phyloP scores from a whole-genome alignment of 2,888 invertebrate species.

The Theretra japonica region DNA sequence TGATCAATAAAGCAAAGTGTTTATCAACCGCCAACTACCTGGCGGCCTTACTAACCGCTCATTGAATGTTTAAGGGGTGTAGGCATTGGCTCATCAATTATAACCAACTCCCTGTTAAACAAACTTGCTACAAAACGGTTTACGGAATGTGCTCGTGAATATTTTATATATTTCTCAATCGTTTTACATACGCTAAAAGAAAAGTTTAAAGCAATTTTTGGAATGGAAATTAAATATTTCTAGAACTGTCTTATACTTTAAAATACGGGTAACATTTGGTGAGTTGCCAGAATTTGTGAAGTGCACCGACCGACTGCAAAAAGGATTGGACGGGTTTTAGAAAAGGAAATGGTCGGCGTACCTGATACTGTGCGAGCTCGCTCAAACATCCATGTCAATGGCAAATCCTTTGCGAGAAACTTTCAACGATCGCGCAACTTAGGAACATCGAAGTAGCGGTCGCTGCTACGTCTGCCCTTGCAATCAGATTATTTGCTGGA shows the following conservation, averaged over 20 bases:
- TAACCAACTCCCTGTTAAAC: background rate
- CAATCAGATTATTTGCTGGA: no score
- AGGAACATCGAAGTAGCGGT: no score
- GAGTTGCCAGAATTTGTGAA: background rate
- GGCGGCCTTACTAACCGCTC: background rate
- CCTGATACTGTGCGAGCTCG: background rate
- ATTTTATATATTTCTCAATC: background rate
- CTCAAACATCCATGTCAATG: background rate
- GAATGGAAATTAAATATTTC: background rate
- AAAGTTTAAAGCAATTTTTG: background rate
- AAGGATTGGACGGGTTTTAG: constrained; percentile 13
- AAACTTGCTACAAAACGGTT: background rate
- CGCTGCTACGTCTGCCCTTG: no score
- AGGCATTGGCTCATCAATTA: background rate
- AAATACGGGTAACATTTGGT: background rate
- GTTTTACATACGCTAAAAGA: background rate
- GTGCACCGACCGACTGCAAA: background rate
- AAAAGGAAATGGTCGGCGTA: background rate
- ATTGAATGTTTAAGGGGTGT: background rate
- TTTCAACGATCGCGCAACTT: background rate
- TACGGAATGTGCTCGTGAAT: background rate
- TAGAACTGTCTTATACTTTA: background rate
- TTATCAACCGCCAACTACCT: background rate
- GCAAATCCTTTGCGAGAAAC: background rate
- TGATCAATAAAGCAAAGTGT: background rate